Evolutionary conservation across 2,113 vertebrate genomes (phyloP).

Genomic region (Pycnonotus jocosus): DNA sequence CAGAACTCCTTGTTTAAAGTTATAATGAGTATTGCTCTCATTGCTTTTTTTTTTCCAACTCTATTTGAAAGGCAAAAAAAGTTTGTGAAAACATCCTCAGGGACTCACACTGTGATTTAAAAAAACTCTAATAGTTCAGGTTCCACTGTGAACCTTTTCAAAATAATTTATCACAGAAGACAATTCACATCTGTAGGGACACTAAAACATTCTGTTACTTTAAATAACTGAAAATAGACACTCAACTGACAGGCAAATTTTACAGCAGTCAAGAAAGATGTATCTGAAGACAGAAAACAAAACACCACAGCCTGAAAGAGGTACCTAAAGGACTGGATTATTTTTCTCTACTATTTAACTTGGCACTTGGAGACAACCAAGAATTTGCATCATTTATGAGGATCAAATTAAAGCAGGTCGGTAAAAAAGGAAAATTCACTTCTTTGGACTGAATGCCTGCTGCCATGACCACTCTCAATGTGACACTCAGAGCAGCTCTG

Average conservation of each 20-base stretch:
- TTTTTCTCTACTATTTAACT: not conserved
- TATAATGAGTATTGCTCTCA: not conserved
- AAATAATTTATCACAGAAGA: not conserved
- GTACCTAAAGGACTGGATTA: not conserved
- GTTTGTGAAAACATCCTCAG: not conserved
- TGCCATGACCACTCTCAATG: rapidly evolving
- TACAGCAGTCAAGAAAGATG: not conserved
- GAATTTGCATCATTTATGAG: not conserved
- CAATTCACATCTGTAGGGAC: not conserved
- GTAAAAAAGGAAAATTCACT: not conserved
- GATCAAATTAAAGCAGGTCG: not conserved
- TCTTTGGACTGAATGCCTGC: not conserved
- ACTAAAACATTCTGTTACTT: not conserved
- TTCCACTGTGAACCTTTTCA: not conserved
- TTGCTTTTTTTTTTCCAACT: not conserved
- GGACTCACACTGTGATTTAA: not conserved
- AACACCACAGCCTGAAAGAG: not conserved
- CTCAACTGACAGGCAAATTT: not conserved
- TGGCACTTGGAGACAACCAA: not conserved
- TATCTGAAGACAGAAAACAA: not conserved
- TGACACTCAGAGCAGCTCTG: not conserved
- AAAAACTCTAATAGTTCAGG: not conserved
- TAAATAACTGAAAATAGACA: not conserved
- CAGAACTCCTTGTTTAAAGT: not conserved
- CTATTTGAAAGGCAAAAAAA: not conserved